Evolutionary conservation across 30 jellyfish, hydroid and myxozoan genomes (phyloP), one percentile per base, ranked within the genome.

Genomic region (Rhopilema esculentum): DNA sequence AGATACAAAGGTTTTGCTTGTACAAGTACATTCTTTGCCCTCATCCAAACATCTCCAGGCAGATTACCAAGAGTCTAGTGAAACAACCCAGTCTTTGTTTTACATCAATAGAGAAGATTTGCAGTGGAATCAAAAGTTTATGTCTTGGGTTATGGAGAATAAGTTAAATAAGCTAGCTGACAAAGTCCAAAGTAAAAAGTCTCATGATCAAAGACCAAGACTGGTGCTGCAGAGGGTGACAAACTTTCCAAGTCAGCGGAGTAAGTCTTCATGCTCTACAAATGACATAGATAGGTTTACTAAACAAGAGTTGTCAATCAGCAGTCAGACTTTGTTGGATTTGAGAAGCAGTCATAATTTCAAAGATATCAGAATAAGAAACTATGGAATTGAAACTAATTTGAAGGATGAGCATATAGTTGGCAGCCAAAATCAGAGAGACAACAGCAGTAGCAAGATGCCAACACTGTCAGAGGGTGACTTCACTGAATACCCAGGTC

Each of bases 51-150:
- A 74, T 51, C 66, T 61, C 1, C 94, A 75, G 51, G 89, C 89
- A 32, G 94, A 75, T 29, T 68, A 20, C 29, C 20, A 19, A 16
- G 72, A 75, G 63, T 30, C 66, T 0, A 17, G 31, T 9, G 33
- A 65, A 8, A 18, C 28, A 49, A 15, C 62, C 1, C 79, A 75
- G 31, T 63, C 88, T 8, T 31, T 86, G 66, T 86, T 69, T 30
- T 86, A 86, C 51, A 79, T 86, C 26, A 62, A 75, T 25, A 53
- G 40, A 75, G 84, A 63, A 32, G 72, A 67, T 86, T 67, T 86
- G 27, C 79, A 17, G 25, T 86, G 94, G 94, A 69, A 67, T 75
- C 62, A 50, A 22, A 67, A 50, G 21, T 52, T 78, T 52, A 30
- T 77, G 19, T 29, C 74, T 65, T 86, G 94, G 94, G 66, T 70